These are phyloP conservation scores for Lasiurus cinereus DNA, from an alignment of 2,113 vertebrate genomes.

Conservation along the genomic window DNA sequence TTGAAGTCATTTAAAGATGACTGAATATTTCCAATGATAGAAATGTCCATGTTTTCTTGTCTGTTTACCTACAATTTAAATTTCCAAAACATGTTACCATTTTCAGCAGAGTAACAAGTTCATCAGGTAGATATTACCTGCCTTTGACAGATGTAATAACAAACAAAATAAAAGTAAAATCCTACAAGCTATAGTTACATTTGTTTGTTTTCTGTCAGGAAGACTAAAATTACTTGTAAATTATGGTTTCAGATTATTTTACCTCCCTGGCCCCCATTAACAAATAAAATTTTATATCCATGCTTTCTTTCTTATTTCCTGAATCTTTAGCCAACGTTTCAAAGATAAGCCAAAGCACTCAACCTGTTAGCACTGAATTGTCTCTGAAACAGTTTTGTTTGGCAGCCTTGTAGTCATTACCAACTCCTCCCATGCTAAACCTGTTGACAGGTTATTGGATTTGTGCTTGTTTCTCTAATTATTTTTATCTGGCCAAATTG, in stretches of 20 bases:
- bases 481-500: slow-evolving; percentile 66
- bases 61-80: background rate
- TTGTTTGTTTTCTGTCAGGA: slow-evolving; percentile 34
- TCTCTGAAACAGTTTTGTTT: slow-evolving; percentile 70
- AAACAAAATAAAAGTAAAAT: slow-evolving; percentile 41
- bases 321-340: slow-evolving; percentile 6
- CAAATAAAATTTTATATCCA: background rate
- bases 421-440: slow-evolving; percentile 51
- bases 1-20: slow-evolving; percentile 14
- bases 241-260: slow-evolving; percentile 74
- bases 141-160: background rate
- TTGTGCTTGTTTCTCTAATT: slow-evolving; percentile 47
- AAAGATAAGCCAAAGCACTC: slow-evolving; percentile 67
- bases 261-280: slow-evolving; percentile 57
- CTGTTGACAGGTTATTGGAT: slow-evolving; percentile 57
- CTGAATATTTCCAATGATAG: background rate
- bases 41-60: background rate
- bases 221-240: slow-evolving; percentile 73
- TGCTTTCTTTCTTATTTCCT: background rate
- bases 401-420: slow-evolving; percentile 61
- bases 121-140: background rate
- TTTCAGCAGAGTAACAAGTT: background rate
- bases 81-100: background rate
- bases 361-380: slow-evolving; percentile 31
- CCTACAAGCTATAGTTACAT: background rate